Evolutionary conservation across 35 echinoderm and acorn worm genomes (phyloP).

Genomic region (Anneissia japonica): DNA sequence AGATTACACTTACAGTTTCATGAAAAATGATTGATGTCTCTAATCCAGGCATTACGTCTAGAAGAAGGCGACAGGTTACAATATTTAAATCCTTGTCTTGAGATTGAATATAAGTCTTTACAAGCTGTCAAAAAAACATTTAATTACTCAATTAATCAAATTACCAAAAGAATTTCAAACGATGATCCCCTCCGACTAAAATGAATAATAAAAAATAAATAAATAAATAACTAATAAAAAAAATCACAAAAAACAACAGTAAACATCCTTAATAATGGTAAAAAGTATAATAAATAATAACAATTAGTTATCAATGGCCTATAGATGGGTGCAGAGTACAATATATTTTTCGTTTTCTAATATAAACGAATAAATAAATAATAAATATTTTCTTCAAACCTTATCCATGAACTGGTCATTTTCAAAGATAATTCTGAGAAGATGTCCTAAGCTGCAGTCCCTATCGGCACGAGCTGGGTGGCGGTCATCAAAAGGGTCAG

Average conservation of each 20-base stretch:
- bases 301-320: too few relatives aligned
- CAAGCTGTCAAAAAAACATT: constrained; percentile 40
- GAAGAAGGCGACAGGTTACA: constrained; percentile 45
- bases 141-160: too few relatives aligned
- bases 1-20: constrained; percentile 80
- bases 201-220: too few relatives aligned
- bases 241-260: too few relatives aligned
- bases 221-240: too few relatives aligned
- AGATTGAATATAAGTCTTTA: constrained; percentile 63
- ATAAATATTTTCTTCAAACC: constrained; percentile 22
- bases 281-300: too few relatives aligned
- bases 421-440: constrained; percentile 78
- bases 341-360: too few relatives aligned
- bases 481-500: constrained; percentile 94
- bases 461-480: constrained; percentile 76
- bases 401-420: constrained; percentile 86
- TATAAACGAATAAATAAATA: too few relatives aligned
- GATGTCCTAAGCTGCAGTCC: constrained; percentile 70
- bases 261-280: too few relatives aligned
- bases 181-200: too few relatives aligned
- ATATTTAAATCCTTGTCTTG: constrained; percentile 60
- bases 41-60: constrained; percentile 79
- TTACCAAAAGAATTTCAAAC: too few relatives aligned
- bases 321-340: too few relatives aligned
- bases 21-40: constrained; percentile 92